Evolutionary conservation across 2,797 vertebrate species (phyloP).

Genomic region (Crypturellus tataupa): DNA sequence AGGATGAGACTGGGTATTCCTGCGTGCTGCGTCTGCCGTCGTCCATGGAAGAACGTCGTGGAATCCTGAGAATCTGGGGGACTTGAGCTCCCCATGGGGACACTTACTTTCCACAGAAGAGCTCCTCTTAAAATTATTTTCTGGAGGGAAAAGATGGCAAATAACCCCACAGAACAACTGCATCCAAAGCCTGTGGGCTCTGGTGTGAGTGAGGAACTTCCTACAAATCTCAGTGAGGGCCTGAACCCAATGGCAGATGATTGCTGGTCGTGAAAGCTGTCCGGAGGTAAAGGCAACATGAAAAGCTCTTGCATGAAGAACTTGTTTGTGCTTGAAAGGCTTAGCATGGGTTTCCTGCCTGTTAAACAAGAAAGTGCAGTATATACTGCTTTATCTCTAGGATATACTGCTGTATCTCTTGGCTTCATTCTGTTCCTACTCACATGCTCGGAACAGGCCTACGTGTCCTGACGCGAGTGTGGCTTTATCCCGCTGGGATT

Average conservation of each 20-base stretch:
- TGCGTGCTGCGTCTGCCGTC: not conserved
- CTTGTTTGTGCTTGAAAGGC: not conserved
- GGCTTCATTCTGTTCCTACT: not conserved
- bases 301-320: not conserved
- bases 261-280: not conserved
- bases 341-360: not conserved
- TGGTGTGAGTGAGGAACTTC: not conserved
- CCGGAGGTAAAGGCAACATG: not conserved
- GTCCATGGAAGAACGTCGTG: not conserved
- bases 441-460: not conserved
- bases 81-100: not conserved
- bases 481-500: not conserved
- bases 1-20: constrained; percentile 41
- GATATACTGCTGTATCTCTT: fast-evolving
- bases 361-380: not conserved
- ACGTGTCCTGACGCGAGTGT: not conserved
- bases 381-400: fast-evolving
- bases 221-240: not conserved
- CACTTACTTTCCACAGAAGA: not conserved
- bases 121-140: not conserved
- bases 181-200: not conserved
- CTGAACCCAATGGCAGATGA: not conserved
- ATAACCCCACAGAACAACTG: not conserved
- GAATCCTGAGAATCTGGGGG: not conserved
- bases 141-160: not conserved